phyloP scores from a whole-genome alignment of 2,888 invertebrate genomes.

The Crepidodera aurea region DNA sequence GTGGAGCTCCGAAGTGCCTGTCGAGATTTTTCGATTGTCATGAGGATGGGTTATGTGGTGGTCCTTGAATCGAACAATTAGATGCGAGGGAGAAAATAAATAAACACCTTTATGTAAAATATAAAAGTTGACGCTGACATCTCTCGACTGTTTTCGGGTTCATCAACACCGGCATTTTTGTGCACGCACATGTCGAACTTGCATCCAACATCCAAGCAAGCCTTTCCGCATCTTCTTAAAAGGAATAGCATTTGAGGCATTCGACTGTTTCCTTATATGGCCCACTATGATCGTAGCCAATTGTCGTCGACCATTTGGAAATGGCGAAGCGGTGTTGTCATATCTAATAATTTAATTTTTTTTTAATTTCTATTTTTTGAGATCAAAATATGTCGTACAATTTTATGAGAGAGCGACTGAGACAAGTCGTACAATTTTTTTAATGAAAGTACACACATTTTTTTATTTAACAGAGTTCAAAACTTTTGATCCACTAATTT shows the following conservation, averaged over 20 bases:
- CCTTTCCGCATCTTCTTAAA: slow-evolving; percentile 39
- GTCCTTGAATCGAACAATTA: background rate
- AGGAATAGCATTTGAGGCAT: slow-evolving; percentile 36
- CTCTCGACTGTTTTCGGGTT: slow-evolving; percentile 34
- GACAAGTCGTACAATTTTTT: too few relatives aligned
- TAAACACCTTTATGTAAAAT: slow-evolving; percentile 27
- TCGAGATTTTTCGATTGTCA: background rate
- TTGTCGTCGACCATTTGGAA: slow-evolving; percentile 23
- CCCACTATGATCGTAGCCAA: slow-evolving; percentile 23
- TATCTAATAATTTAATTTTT: background rate
- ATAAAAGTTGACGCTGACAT: slow-evolving; percentile 11
- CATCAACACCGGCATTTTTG: slow-evolving; percentile 25
- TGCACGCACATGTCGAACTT: slow-evolving; percentile 11
- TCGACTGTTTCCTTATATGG: slow-evolving; percentile 36
- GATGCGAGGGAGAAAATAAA: slow-evolving; percentile 18
- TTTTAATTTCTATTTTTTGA: too few relatives aligned
- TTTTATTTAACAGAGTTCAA: too few relatives aligned
- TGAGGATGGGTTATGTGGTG: background rate
- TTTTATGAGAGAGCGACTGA: too few relatives aligned
- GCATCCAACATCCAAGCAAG: slow-evolving; percentile 16
- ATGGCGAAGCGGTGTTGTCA: slow-evolving; percentile 2
- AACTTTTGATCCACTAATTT: too few relatives aligned
- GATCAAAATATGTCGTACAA: too few relatives aligned
- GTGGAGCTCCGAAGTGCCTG: background rate
- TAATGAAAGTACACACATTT: too few relatives aligned